Percentiles rank a stretch among this genome's conserved stretches.
Conservation (phyloP, 2,113 vertebrate species). For the Eulemur macaco region DNA sequence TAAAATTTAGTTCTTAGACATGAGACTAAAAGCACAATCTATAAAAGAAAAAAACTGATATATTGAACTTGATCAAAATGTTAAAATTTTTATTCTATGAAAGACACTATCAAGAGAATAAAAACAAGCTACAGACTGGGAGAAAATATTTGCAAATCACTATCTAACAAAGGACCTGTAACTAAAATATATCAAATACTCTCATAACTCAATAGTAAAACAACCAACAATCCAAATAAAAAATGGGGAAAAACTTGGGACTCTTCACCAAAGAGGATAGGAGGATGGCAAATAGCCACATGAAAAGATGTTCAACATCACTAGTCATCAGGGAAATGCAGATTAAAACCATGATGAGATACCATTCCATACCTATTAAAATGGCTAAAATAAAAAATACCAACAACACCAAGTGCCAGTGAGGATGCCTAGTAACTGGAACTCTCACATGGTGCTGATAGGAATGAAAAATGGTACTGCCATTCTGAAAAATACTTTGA, state of each 20-base stretch:
- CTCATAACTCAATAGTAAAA: conserved; percentile 13
- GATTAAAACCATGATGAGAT: conserved; percentile 21
- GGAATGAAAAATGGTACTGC: not conserved
- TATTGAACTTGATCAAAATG: not conserved
- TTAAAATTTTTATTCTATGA: conserved; percentile 31
- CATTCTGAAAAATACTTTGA: conserved; percentile 36
- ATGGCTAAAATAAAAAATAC: conserved; percentile 20
- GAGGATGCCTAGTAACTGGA: not conserved
- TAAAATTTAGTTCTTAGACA: conserved; percentile 22
- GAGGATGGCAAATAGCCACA: conserved; percentile 17
- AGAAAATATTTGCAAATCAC: not conserved
- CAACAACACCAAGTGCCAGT: not conserved
- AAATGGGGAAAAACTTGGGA: not conserved
- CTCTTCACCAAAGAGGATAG: not conserved
- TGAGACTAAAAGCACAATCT: not conserved
- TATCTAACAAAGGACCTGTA: not conserved
- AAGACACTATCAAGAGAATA: not conserved
- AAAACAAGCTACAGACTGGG: not conserved
- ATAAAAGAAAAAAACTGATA: conserved; percentile 32
- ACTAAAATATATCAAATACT: not conserved
- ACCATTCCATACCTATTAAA: not conserved
- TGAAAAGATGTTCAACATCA: not conserved
- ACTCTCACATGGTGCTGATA: not conserved
- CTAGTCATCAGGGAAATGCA: conserved; percentile 5
- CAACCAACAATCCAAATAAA: not conserved